A percentile compares a stretch with the other conserved stretches of the same genome.
phyloP scores from a whole-genome alignment of 2,888 invertebrate genomes.

The Rhagonycha fulva region DNA sequence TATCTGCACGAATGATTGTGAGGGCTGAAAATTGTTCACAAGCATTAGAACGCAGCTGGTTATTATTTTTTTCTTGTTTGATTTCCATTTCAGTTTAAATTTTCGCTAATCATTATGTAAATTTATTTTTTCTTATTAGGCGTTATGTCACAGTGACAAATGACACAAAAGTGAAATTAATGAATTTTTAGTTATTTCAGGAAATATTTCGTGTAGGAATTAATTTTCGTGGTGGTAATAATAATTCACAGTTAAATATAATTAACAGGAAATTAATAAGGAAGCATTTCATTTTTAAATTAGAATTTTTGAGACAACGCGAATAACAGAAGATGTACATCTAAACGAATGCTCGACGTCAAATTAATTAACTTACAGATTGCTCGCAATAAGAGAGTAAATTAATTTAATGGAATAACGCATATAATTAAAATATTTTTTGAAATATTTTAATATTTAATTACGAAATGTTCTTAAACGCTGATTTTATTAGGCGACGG shows the following conservation, averaged over 20 bases:
- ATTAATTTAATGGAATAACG: neutral
- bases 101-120: neutral
- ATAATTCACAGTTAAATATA: neutral
- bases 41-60: neutral
- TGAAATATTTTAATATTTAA: neutral
- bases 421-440: neutral
- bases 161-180: neutral
- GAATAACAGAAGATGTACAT: neutral
- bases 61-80: neutral
- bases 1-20: neutral
- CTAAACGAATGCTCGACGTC: neutral
- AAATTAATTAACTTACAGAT: neutral
- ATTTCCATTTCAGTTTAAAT: neutral
- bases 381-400: neutral
- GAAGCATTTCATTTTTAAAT: neutral
- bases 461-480: neutral
- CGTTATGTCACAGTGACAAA: neutral
- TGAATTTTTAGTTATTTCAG: neutral
- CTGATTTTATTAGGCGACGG: no score
- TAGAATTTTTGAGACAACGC: neutral
- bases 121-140: neutral
- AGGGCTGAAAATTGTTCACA: neutral
- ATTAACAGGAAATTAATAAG: neutral
- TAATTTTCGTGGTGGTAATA: neutral
- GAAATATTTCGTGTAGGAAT: neutral